Evolutionary conservation across 2,888 invertebrate genomes (phyloP), one percentile per base, ranked within the genome.

Genomic region (Habroteleia sp.): DNA sequence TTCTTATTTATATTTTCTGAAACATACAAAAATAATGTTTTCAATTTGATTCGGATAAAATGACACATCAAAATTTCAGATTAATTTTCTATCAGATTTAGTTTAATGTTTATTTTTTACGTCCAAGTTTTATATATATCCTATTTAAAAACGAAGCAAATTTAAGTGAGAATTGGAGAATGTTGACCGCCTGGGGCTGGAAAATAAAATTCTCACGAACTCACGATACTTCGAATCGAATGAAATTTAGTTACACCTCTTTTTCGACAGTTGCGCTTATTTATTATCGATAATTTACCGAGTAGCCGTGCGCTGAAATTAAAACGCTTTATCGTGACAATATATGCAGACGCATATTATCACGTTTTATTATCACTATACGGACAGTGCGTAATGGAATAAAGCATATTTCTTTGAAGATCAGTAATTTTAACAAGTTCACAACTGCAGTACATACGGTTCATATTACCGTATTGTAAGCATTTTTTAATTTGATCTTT

Each of bases 121-220:
- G n/a, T n/a, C n/a, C n/a, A n/a, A n/a, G n/a, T n/a, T n/a, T n/a
- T n/a, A n/a, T n/a, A n/a, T n/a, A n/a, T n/a, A n/a, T n/a, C n/a
- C n/a, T n/a, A n/a, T n/a, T n/a, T n/a, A 11, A 33, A 5, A 8
- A 3, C 1, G 1, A 33, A 13, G 33, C 6, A 13, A 33, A 13
- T 11, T 13, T 11, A 6, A 11, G 13, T 33, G 33, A 8, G 33
- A 33, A 33, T 33, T 5, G 33, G 33, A 33, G 13, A 20, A 29
- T 27, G 16, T 39, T 52, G 16, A 54, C 37, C 31, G 16, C 20
- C 33, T 23, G 35, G 37, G n/a, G n/a, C n/a, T 6, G 42, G 33
- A n/a, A 37, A 60, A 60, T 60, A 37, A 60, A 60, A 37, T 60
- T 60, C 44, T 60, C 58, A 44, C 33, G 42, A 33, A 35, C 44